A percentile compares a stretch with the other conserved stretches of the same genome.
phyloP scores from a whole-genome alignment of 2,797 vertebrate genomes.

The Tarsius wallacei region DNA sequence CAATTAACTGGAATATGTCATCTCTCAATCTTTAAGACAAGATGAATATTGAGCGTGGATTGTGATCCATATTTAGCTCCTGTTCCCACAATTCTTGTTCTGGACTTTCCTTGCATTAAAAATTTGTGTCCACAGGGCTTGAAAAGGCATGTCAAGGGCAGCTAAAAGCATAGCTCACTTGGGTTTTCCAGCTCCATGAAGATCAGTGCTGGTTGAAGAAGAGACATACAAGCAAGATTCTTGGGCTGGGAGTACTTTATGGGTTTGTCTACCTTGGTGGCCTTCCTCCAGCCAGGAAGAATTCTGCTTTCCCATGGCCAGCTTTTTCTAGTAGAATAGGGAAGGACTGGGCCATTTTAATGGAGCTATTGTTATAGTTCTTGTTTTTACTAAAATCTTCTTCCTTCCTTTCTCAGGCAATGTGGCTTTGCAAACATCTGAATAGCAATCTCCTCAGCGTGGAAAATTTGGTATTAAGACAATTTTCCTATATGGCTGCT shows the following conservation, averaged over 20 bases:
- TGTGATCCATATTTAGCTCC: not conserved
- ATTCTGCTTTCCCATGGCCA: not conserved
- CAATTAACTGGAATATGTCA: fast-evolving
- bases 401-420: constrained; percentile 86
- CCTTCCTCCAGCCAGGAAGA: not conserved
- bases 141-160: not conserved
- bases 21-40: not conserved
- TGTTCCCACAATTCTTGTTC: not conserved
- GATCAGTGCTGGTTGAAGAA: not conserved
- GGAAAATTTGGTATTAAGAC: constrained; percentile 87
- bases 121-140: not conserved
- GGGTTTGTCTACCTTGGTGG: not conserved
- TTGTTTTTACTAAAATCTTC: fast-evolving
- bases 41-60: not conserved
- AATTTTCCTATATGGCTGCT: constrained; percentile 69
- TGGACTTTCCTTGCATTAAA: not conserved
- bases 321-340: not conserved
- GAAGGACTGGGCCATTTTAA: not conserved
- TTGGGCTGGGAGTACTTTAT: not conserved
- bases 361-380: fast-evolving
- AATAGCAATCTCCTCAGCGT: constrained; percentile 85
- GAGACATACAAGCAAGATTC: not conserved
- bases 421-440: constrained; percentile 92
- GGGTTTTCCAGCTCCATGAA: fast-evolving
- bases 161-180: fast-evolving